These are phyloP conservation scores for Agriopis leucophaearia DNA, from an alignment of 2,888 invertebrate species.

Conservation along the genomic window DNA sequence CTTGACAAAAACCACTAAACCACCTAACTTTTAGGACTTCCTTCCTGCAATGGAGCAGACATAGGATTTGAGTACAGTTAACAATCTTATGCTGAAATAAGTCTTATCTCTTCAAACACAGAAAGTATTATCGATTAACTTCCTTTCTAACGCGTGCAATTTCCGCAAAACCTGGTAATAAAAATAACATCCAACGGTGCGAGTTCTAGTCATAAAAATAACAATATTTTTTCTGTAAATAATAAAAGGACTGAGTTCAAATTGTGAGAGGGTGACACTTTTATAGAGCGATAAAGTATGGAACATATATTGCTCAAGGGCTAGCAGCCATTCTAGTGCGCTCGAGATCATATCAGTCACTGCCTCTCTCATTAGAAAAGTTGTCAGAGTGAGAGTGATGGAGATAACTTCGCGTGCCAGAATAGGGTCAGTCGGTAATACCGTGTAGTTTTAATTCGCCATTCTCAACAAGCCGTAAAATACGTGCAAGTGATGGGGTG, in stretches of 20 bases:
- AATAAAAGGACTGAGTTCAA: conserved; percentile 65
- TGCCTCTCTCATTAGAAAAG: too few species aligned
- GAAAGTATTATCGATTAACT: conserved; percentile 4
- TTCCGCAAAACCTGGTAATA: conserved; percentile 46
- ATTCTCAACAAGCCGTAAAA: conserved; percentile 42
- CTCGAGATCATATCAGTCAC: too few species aligned
- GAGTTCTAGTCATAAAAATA: conserved; percentile 68
- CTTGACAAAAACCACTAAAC: too few species aligned
- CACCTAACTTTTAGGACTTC: conserved; percentile 10
- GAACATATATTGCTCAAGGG: conserved; percentile 49
- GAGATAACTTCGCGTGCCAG: too few species aligned
- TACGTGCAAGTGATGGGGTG: conserved; percentile 22
- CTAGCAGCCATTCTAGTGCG: too few species aligned
- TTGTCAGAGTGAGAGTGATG: too few species aligned
- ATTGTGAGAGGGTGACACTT: conserved; percentile 72
- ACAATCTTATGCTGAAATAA: neutral
- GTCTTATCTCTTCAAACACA: neutral
- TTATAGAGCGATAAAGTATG: conserved; percentile 74
- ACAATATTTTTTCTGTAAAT: conserved; percentile 66
- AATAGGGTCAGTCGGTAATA: conserved; percentile 30
- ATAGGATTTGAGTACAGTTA: conserved; percentile 21
- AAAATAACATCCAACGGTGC: conserved; percentile 60
- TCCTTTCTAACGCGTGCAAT: conserved; percentile 11
- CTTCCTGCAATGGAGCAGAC: neutral
- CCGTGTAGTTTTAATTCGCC: conserved; percentile 43